phyloP scores from a whole-genome alignment of 1,140 invertebrate species.

The Drosophila navojoa region DNA sequence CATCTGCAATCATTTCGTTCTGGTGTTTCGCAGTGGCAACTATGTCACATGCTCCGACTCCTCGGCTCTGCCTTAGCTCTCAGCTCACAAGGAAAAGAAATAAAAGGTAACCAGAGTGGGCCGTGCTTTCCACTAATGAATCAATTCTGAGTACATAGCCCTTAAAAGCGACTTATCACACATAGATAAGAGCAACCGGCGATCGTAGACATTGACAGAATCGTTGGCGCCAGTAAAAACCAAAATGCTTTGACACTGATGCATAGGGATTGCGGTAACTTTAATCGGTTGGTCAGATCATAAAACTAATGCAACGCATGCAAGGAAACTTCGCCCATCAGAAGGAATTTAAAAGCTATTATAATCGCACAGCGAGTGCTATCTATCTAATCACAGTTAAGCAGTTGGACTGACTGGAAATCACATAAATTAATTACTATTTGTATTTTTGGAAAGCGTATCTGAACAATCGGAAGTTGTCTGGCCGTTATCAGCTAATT shows the following conservation, averaged over 20 bases:
- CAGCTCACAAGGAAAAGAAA: no score
- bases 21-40: not conserved
- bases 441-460: slow-evolving; percentile 14
- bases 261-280: not conserved
- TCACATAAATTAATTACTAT: no score
- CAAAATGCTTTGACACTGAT: no score
- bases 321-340: no score
- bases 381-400: no score
- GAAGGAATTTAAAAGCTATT: no score
- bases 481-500: slow-evolving; percentile 42
- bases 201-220: not conserved
- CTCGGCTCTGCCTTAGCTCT: no score
- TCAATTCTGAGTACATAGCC: slow-evolving; percentile 14
- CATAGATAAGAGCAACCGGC: slow-evolving; percentile 4
- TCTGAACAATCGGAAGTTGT: slow-evolving; percentile 19
- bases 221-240: not conserved
- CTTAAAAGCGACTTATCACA: slow-evolving; percentile 21
- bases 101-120: slow-evolving; percentile 13
- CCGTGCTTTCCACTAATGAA: slow-evolving; percentile 27
- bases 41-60: no score
- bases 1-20: slow-evolving; percentile 12
- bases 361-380: no score
- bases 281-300: slow-evolving; percentile 2
- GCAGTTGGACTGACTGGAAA: no score
- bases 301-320: not conserved